Conservation (phyloP, 2,797 vertebrate genomes). For the Danio tinwini region DNA sequence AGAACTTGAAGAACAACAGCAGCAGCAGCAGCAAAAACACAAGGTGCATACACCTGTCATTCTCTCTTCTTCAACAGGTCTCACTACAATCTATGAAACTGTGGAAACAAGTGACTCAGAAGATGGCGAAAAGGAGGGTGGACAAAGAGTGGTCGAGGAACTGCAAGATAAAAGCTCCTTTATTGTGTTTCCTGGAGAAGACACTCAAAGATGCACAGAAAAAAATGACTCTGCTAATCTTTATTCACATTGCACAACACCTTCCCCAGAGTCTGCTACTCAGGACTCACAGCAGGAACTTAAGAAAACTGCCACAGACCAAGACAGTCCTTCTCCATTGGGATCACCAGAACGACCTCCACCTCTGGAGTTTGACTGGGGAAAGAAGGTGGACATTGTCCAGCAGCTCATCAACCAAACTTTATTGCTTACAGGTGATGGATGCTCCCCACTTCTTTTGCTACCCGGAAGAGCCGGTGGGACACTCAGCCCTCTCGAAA, state of each 20-base stretch:
- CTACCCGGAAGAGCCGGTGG: constrained; percentile 75
- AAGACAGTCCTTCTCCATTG: constrained; percentile 46
- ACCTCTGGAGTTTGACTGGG: constrained; percentile 80
- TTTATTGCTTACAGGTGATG: constrained; percentile 80
- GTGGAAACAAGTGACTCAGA: constrained; percentile 75
- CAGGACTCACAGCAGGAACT: background rate
- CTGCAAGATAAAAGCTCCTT: constrained; percentile 25
- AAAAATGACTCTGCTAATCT: constrained; percentile 49
- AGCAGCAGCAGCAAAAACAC: constrained; percentile 58
- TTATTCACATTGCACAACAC: constrained; percentile 5
- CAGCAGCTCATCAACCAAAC: constrained; percentile 93
- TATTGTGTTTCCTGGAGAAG: background rate
- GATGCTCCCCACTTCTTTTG: constrained; percentile 76
- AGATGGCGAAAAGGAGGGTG: constrained; percentile 54
- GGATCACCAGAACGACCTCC: constrained; percentile 63
- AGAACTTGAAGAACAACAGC: constrained; percentile 65
- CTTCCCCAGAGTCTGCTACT: constrained; percentile 17
- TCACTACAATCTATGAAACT: constrained; percentile 88
- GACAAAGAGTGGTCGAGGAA: constrained; percentile 10
- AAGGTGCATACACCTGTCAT: constrained; percentile 62
- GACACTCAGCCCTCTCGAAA: constrained; percentile 85
- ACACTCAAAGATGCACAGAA: constrained; percentile 9
- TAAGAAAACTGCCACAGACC: background rate
- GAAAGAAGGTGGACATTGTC: constrained; percentile 85
- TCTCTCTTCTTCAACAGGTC: constrained; percentile 75